A percentile compares a stretch with the other conserved stretches of the same genome.
phyloP scores from a whole-genome alignment of 2,888 invertebrate genomes.

The Calameuta pallipes region DNA sequence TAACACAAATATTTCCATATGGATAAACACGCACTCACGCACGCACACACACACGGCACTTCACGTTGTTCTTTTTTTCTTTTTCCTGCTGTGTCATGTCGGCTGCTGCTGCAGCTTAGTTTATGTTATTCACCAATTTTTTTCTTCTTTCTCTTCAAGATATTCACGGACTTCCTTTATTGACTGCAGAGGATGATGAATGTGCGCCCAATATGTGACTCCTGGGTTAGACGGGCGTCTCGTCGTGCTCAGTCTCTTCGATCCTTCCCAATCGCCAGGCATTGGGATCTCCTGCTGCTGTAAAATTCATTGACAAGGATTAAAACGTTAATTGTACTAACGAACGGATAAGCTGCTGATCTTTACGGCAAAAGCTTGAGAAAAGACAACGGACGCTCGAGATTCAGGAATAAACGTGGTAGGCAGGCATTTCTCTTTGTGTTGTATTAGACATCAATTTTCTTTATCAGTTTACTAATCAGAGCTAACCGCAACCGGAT shows the following conservation, averaged over 20 bases:
- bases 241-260: conserved; percentile 84
- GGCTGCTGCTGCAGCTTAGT: conserved; percentile 16
- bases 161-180: conserved; percentile 17
- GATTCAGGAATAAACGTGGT: neutral
- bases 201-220: conserved; percentile 19
- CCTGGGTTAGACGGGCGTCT: conserved; percentile 78
- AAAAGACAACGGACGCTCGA: neutral
- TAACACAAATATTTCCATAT: neutral
- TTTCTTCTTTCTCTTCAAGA: neutral
- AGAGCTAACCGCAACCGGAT: neutral
- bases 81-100: neutral
- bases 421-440: neutral
- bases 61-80: neutral
- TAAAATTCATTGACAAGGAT: conserved; percentile 10
- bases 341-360: neutral
- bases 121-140: conserved; percentile 18
- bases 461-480: neutral
- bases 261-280: conserved; percentile 85
- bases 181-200: conserved; percentile 33
- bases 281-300: conserved; percentile 77
- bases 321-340: neutral
- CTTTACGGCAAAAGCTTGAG: neutral
- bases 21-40: neutral
- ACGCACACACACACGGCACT: neutral
- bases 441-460: neutral